Base-by-base conservation (phyloP, 2,113 vertebrate species). In the Fregetta grallaria region DNA sequence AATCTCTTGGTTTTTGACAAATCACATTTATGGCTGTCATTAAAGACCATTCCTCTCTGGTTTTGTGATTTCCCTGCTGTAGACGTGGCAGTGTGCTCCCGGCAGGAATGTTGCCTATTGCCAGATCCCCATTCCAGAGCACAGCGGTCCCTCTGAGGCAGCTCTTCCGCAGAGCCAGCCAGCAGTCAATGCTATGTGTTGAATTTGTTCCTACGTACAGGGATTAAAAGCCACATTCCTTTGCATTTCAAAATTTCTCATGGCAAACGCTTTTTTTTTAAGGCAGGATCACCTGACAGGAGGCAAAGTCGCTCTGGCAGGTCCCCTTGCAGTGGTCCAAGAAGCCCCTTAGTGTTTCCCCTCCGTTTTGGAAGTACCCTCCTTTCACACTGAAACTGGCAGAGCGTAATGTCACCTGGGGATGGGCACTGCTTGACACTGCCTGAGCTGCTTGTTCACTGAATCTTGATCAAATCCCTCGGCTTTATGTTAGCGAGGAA, bases 41-140 rank as follows among this genome's bases (percentile, higher is more conserved):
- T 72, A 40, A 77, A 56, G 52, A 40, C 21, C 47, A 5, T 45
- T 73, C 6, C 20, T 34, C 34, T 79, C 26, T 27, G 22, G 9
- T 59, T 71, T 59, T 70, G 21, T 56, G 50, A 65, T 72, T 70
- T 67, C 30, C 45, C 49, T 44, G 61, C 44, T 59, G 45, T 11
- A 0, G 0, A 27, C 4, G 5, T 15, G 29, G 52, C 45, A 42
- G 5, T 5, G 29, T 71, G 65, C 29, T 62, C 25, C 59, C 29
- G 9, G n/a, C 25, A 59, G 63, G 49, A 76, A 36, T 2, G 45
- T 15, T 77, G 56, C 26, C 50, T 47, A 1, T 55, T 80, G 42
- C 32, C 70, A 73, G 66, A 55, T 62, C 47, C 23, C 61, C 4
- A 1, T 73, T 85, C 49, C 61, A 79, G 47, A 55, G 63, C 50